Conservation (phyloP, 2,797 vertebrate genomes). For the Remorina albescens region DNA sequence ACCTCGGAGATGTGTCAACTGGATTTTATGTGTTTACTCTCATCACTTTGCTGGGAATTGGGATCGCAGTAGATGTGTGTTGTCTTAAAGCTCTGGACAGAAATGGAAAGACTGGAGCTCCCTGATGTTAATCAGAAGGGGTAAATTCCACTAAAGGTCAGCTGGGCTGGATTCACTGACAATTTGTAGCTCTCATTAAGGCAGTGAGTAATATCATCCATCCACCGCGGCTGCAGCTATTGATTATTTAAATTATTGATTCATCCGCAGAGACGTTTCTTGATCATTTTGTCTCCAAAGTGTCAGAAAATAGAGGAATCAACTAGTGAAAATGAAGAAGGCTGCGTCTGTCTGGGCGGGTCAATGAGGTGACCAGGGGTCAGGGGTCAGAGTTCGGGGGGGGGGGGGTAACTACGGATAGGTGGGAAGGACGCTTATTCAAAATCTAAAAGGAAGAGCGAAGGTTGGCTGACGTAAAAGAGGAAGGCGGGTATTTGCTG, state of each 20-base stretch:
- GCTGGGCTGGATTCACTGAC: constrained; percentile 48
- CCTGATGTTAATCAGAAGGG: constrained; percentile 43
- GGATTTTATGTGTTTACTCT: constrained; percentile 70
- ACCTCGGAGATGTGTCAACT: constrained; percentile 46
- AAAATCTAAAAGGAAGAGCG: too few species aligned
- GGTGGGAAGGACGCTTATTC: too few species aligned
- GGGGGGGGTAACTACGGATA: too few species aligned
- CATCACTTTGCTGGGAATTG: constrained; percentile 61
- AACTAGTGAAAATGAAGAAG: not conserved
- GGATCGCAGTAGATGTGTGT: constrained; percentile 32
- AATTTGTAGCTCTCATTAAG: constrained; percentile 40
- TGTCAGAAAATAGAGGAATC: not conserved
- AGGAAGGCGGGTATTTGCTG: too few species aligned
- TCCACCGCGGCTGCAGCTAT: not conserved
- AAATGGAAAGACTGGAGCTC: constrained; percentile 40
- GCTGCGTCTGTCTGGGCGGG: too few species aligned
- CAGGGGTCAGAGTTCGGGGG: too few species aligned
- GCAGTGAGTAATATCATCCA: not conserved
- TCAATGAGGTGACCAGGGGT: too few species aligned
- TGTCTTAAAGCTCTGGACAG: not conserved
- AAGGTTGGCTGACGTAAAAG: too few species aligned
- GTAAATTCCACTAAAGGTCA: constrained; percentile 65
- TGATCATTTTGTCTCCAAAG: not conserved
- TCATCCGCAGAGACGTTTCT: not conserved
- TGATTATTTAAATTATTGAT: too few species aligned